Conservation (phyloP, 2,797 vertebrate species). For the Xenopus petersii region DNA sequence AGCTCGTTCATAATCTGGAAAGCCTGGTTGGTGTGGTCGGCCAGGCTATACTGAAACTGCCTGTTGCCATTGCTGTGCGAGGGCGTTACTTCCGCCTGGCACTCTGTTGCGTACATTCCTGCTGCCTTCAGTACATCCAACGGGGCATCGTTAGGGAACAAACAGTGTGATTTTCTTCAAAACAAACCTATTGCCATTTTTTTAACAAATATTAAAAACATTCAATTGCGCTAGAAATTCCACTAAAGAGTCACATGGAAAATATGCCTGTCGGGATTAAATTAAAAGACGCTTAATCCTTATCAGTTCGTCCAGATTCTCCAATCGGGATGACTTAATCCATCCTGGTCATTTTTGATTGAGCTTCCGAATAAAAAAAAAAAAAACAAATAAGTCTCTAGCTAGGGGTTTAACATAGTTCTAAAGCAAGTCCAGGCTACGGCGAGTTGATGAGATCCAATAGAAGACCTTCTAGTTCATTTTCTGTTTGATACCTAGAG, state of each 20-base stretch:
- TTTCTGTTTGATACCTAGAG: slow-evolving; percentile 18
- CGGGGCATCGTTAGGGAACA: neutral
- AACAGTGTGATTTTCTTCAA: too few species aligned
- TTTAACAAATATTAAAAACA: neutral
- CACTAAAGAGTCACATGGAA: neutral
- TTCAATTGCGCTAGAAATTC: neutral
- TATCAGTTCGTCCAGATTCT: neutral
- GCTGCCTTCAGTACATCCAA: neutral
- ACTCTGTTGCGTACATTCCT: slow-evolving; percentile 80
- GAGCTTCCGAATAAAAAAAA: too few species aligned
- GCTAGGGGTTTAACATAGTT: neutral
- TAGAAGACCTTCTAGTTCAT: slow-evolving; percentile 15
- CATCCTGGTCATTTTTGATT: neutral
- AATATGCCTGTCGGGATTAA: neutral
- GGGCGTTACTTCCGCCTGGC: slow-evolving; percentile 89
- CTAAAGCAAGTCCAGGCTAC: neutral
- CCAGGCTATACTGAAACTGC: slow-evolving; percentile 89
- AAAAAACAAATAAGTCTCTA: too few species aligned
- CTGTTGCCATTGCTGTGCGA: slow-evolving; percentile 82
- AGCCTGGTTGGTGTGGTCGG: slow-evolving; percentile 87
- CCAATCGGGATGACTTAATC: neutral
- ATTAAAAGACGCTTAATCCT: neutral
- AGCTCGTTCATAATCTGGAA: slow-evolving; percentile 92
- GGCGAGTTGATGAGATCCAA: neutral
- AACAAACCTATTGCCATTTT: too few species aligned